Evolutionary conservation across 2,797 vertebrate species (phyloP).

Genomic region (Pseudochromis fuscus): DNA sequence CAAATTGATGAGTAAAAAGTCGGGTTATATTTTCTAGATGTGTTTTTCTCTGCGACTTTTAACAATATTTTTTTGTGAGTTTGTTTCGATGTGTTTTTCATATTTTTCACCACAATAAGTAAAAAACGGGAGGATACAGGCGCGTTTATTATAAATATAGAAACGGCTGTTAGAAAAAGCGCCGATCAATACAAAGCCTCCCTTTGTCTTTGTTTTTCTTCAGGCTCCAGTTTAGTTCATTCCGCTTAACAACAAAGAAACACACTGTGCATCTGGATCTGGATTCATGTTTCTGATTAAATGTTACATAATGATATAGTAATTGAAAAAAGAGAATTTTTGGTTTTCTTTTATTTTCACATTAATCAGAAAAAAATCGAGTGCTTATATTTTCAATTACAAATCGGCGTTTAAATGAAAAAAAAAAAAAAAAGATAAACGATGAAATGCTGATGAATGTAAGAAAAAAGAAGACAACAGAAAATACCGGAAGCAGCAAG

Average conservation of each 20-base stretch:
- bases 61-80: not conserved
- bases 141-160: not conserved
- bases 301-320: not conserved
- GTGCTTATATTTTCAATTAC: slow-evolving; percentile 53
- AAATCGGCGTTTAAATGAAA: slow-evolving; percentile 21
- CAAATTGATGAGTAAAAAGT: not conserved
- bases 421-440: slow-evolving; percentile 11
- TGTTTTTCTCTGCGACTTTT: not conserved
- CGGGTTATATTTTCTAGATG: not conserved
- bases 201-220: slow-evolving; percentile 32
- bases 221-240: not conserved
- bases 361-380: slow-evolving; percentile 56
- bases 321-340: not conserved
- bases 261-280: not conserved
- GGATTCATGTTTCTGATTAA: not conserved
- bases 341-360: slow-evolving; percentile 64
- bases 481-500: slow-evolving; percentile 48
- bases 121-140: not conserved
- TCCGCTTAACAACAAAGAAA: not conserved
- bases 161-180: not conserved
- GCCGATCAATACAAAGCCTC: slow-evolving; percentile 25
- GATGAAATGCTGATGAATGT: slow-evolving; percentile 23
- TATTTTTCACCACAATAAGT: not conserved
- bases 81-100: not conserved
- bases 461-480: slow-evolving; percentile 30